Evolutionary conservation across 35 echinoderm and acorn worm genomes (phyloP), one percentile per base, ranked within the genome.

Genomic region (Lytechinus variegatus): DNA sequence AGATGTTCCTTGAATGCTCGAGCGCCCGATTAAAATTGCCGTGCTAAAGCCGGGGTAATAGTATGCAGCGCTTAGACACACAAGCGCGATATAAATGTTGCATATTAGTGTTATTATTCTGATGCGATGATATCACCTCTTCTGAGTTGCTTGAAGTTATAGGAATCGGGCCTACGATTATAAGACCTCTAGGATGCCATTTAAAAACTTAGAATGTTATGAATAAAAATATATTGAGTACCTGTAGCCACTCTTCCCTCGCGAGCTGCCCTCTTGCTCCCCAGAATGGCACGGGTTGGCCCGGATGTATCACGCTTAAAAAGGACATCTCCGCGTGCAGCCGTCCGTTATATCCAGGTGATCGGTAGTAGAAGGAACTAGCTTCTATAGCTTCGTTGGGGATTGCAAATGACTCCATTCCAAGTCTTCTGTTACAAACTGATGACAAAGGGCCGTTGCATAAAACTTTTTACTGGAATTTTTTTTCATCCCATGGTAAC

Each of bases 371-470:
- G 55, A 54, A 55, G 53, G 53, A 53, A 44, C 92, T 93, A 54
- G 53, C 54, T 33, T 10, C 52, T 27, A 93, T 93, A 27, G 92
- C 92, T 57, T 93, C 92, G 28, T 93, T 57, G 12, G 54, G 92
- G 54, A 93, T 93, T 90, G 12, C 7, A 27, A 9, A 27, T 24
- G 92, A 93, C 55, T 93, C 92, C 92, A 93, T 33, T 27, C 92
- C 92, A 93, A 93, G 53, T 54, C 92, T 33, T 8, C 10, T 10
- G n/a, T 93, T 93, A 54, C 92, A 93, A 57, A 93, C 92, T 93
- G 92, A 55, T 13, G 54, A 93, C 9, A 21, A 90, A 79, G 19
- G 0, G 9, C 10, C 33, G 33, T 44, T 44, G 0, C 0, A 44
- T 44, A 44, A 44, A 44, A 44, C 33, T 44, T 44, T 1, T 44